Evolutionary conservation across 2,888 invertebrate genomes (phyloP).

Genomic region (Aproaerema taeniolella): DNA sequence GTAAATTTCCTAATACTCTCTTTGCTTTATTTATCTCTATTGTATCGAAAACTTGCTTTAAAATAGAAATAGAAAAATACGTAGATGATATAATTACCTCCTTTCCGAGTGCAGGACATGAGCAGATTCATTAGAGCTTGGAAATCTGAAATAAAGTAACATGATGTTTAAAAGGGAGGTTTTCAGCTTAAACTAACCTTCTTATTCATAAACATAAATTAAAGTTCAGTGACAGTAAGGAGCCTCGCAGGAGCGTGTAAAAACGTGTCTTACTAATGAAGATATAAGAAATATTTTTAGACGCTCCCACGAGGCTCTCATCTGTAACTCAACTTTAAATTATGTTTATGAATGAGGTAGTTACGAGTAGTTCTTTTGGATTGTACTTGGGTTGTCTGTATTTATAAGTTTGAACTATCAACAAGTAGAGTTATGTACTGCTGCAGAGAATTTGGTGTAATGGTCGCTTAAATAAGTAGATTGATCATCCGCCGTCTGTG

Average conservation of each 20-base stretch:
- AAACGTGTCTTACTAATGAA: no score
- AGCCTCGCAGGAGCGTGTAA: not conserved
- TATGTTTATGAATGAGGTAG: not conserved
- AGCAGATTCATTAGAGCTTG: conserved; percentile 35
- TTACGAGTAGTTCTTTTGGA: not conserved
- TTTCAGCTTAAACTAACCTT: no score
- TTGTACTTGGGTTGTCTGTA: not conserved
- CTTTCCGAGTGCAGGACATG: conserved; percentile 33
- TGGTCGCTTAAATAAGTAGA: no score
- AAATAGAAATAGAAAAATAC: not conserved
- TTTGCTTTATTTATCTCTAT: not conserved
- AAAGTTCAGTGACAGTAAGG: no score
- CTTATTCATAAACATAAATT: no score
- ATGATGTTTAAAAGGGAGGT: not conserved
- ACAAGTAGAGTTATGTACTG: not conserved
- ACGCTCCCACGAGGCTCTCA: no score
- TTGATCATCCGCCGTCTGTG: no score
- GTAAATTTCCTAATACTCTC: not conserved
- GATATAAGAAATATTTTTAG: no score
- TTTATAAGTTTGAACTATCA: not conserved
- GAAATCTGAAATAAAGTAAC: conserved; percentile 36
- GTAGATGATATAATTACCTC: conserved; percentile 30
- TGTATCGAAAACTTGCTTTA: not conserved
- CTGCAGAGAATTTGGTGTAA: no score
- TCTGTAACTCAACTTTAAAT: no score